phyloP scores from a whole-genome alignment of 2,113 vertebrate genomes.

The Tursiops truncatus region DNA sequence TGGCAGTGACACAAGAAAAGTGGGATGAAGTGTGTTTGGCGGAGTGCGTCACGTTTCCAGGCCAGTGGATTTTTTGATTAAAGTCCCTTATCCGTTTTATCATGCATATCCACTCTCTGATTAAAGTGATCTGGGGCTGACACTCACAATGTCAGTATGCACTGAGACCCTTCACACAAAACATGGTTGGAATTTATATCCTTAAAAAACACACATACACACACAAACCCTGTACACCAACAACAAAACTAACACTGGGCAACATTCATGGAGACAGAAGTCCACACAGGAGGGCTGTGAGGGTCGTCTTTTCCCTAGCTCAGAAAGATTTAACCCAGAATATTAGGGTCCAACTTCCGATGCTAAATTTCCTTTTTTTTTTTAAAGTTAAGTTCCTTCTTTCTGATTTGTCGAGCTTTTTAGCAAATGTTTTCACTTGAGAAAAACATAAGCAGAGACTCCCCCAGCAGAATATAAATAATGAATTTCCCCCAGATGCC shows the following conservation, averaged over 20 bases:
- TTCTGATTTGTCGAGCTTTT: slow-evolving; percentile 66
- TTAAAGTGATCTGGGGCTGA: slow-evolving; percentile 99
- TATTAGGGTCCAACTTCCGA: slow-evolving; percentile 56
- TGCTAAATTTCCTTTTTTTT: slow-evolving; percentile 63
- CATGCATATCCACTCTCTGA: slow-evolving; percentile 99
- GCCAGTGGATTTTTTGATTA: slow-evolving; percentile 99
- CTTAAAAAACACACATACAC: slow-evolving; percentile 62
- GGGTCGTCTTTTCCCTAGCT: slow-evolving; percentile 3
- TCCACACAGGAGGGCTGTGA: neutral
- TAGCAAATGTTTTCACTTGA: slow-evolving; percentile 58
- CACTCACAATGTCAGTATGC: slow-evolving; percentile 99
- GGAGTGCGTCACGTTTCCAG: slow-evolving; percentile 99
- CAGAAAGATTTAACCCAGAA: slow-evolving; percentile 49
- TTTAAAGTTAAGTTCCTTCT: slow-evolving; percentile 72
- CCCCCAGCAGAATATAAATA: slow-evolving; percentile 34
- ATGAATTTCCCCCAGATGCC: neutral
- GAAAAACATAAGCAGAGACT: slow-evolving; percentile 51
- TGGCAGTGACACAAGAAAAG: slow-evolving; percentile 91
- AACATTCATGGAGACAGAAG: slow-evolving; percentile 52
- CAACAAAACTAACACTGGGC: slow-evolving; percentile 55
- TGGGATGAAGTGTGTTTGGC: slow-evolving; percentile 96
- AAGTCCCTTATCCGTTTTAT: slow-evolving; percentile 99
- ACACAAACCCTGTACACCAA: neutral
- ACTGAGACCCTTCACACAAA: slow-evolving; percentile 91
- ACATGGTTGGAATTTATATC: slow-evolving; percentile 96